A percentile compares a stretch with the other conserved stretches of the same genome.
These are phyloP conservation scores for Cheilosia soror DNA, from an alignment of 2,888 invertebrate genomes.

Conservation along the genomic window DNA sequence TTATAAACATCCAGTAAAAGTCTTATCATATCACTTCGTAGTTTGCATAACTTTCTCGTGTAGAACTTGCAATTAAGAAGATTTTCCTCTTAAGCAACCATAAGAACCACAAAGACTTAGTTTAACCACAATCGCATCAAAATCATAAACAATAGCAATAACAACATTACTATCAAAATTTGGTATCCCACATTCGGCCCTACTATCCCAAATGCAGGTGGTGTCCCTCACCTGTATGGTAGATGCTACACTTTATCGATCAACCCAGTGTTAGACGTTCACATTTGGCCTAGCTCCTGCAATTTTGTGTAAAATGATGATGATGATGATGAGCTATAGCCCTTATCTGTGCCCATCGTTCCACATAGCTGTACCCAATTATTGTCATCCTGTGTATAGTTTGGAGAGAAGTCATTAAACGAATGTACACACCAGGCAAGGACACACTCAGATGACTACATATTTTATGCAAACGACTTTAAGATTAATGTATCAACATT, in stretches of 20 bases:
- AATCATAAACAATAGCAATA: constrained; percentile 6
- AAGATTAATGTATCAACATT: constrained; percentile 28
- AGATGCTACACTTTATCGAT: constrained; percentile 10
- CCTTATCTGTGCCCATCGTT: constrained; percentile 36
- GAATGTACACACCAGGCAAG: neutral
- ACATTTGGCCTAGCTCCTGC: neutral
- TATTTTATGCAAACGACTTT: constrained; percentile 23
- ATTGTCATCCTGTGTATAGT: neutral
- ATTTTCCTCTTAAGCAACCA: constrained; percentile 11
- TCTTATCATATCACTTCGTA: constrained; percentile 2
- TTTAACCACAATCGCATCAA: constrained; percentile 10
- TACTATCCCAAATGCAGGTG: neutral
- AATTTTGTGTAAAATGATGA: constrained; percentile 22
- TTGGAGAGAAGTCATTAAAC: constrained; percentile 16
- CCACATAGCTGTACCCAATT: neutral
- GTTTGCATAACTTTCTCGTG: constrained; percentile 1
- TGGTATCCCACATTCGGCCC: neutral
- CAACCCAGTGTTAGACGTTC: neutral
- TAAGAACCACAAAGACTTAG: neutral
- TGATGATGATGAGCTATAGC: constrained; percentile 24
- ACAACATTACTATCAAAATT: neutral
- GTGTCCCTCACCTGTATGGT: neutral
- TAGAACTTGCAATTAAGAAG: constrained; percentile 20
- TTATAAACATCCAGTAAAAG: neutral
- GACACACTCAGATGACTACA: constrained; percentile 15